phyloP scores from a whole-genome alignment of 2,888 invertebrate genomes.

The Hofmannophila pseudospretella region DNA sequence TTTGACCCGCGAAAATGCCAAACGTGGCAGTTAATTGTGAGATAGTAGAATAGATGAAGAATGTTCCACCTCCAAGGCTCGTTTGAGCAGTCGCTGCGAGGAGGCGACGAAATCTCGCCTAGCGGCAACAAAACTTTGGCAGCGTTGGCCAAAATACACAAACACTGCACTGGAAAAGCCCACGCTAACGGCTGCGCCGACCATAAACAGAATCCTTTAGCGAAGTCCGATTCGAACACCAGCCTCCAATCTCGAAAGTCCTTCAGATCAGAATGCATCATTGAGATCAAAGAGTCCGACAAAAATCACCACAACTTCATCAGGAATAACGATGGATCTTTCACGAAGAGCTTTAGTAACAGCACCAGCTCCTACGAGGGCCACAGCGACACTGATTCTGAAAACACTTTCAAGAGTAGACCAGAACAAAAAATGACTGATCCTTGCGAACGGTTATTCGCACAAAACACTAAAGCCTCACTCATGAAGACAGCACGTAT shows the following conservation, averaged over 20 bases:
- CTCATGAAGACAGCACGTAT: constrained; percentile 79
- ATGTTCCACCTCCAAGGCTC: constrained; percentile 75
- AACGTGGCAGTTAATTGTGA: constrained; percentile 36
- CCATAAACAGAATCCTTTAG: constrained; percentile 59
- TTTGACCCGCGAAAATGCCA: constrained; percentile 59
- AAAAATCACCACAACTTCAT: constrained; percentile 37
- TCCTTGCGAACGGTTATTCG: constrained; percentile 73
- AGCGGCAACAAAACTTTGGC: constrained; percentile 71
- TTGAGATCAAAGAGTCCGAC: constrained; percentile 62
- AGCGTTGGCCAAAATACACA: constrained; percentile 80
- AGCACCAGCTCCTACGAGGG: constrained; percentile 82
- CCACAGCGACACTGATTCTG: constrained; percentile 82
- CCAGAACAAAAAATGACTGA: constrained; percentile 51
- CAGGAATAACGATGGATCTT: constrained; percentile 48
- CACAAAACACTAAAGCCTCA: constrained; percentile 78
- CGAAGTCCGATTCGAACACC: constrained; percentile 67
- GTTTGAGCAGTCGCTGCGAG: constrained; percentile 79
- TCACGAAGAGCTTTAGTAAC: constrained; percentile 73
- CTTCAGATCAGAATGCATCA: constrained; percentile 57
- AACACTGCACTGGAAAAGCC: constrained; percentile 85
- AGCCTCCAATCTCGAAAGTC: constrained; percentile 66
- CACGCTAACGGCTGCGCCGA: constrained; percentile 85
- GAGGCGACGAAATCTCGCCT: constrained; percentile 66
- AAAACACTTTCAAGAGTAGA: constrained; percentile 66
- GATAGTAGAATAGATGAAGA: constrained; percentile 45